These are phyloP conservation scores for Euglossa dilemma DNA, from an alignment of 1,140 invertebrate genomes.

Conservation along the genomic window DNA sequence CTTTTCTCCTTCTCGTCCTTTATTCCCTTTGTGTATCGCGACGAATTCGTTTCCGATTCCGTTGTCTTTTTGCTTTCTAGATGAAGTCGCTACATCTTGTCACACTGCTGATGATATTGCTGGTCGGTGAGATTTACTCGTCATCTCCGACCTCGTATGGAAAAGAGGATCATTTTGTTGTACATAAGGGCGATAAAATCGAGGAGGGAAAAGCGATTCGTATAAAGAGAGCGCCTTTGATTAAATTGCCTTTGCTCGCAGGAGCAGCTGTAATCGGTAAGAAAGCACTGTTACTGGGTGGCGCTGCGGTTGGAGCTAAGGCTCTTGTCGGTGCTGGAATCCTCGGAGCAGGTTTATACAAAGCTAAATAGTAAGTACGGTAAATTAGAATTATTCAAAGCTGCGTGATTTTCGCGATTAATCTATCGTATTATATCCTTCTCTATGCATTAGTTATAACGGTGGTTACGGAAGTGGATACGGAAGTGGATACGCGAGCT, in stretches of 20 bases:
- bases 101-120: conserved; percentile 35
- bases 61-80: conserved; percentile 37
- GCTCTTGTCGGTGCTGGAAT: conserved; percentile 42
- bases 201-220: neutral
- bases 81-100: conserved; percentile 56
- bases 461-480: conserved; percentile 40
- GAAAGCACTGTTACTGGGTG: conserved; percentile 56
- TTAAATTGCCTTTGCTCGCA: conserved; percentile 15
- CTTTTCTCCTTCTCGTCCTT: conserved; percentile 31
- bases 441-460: neutral
- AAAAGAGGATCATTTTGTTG: neutral
- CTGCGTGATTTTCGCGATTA: no score
- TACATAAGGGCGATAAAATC: neutral
- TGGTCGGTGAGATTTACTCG: conserved; percentile 24
- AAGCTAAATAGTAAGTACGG: conserved; percentile 60
- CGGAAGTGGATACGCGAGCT: neutral
- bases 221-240: conserved; percentile 11
- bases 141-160: neutral
- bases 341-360: conserved; percentile 59
- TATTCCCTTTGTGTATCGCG: neutral
- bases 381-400: no score
- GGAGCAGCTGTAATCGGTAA: conserved; percentile 55
- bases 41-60: neutral
- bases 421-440: neutral
- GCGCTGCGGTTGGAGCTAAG: conserved; percentile 49